Conservation (phyloP, 2,888 invertebrate species). For the Punctoribates punctum region DNA sequence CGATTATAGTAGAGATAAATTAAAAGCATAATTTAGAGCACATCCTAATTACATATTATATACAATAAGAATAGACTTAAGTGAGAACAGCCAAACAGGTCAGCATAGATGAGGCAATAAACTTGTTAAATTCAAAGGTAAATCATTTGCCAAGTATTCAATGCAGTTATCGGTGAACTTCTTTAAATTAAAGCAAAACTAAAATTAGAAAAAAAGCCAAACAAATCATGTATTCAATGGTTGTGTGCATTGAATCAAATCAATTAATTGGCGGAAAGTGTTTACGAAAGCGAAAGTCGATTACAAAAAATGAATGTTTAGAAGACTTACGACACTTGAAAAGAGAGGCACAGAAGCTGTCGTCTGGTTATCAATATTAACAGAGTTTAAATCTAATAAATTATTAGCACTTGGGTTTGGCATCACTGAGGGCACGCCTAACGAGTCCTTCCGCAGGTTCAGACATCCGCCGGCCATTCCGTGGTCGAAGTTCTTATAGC, state of each 20-base stretch:
- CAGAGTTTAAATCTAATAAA: conserved; percentile 12
- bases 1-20: neutral
- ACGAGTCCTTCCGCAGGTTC: conserved; percentile 50
- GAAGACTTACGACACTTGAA: conserved; percentile 18
- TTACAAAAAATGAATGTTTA: neutral
- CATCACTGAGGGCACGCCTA: conserved; percentile 6
- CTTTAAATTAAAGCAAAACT: neutral
- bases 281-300: neutral
- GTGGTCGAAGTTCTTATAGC: conserved; percentile 55
- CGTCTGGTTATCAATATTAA: neutral
- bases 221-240: neutral
- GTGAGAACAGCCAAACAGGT: too few species aligned
- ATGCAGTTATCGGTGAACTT: too few species aligned
- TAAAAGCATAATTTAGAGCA: neutral
- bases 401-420: conserved; percentile 24
- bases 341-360: conserved; percentile 24
- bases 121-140: too few species aligned
- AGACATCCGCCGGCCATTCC: conserved; percentile 49
- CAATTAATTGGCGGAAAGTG: neutral
- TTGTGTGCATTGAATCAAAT: neutral
- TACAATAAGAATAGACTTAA: too few species aligned
- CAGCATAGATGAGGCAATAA: too few species aligned
- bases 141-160: too few species aligned
- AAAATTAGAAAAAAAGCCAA: neutral
- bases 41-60: neutral